phyloP scores from a whole-genome alignment of 2,888 invertebrate species.

The Dryocosmus kuriphilus region DNA sequence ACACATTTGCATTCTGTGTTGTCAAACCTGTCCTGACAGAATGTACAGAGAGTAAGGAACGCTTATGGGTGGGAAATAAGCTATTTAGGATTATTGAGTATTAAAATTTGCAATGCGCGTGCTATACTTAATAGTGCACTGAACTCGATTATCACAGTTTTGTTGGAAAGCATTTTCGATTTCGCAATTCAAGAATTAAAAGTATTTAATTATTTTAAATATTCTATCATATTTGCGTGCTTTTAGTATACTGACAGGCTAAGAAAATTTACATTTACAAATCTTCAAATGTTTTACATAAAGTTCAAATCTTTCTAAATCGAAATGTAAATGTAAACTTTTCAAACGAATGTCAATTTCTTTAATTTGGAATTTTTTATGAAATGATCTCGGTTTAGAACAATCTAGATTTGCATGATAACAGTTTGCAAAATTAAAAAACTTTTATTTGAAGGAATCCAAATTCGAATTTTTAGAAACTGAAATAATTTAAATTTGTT shows the following conservation, averaged over 20 bases:
- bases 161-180: background rate
- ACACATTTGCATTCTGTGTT: slow-evolving; percentile 35
- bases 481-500: too few relatives aligned
- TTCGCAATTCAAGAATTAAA: background rate
- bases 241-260: background rate
- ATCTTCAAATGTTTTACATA: too few relatives aligned
- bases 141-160: slow-evolving; percentile 12
- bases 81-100: slow-evolving; percentile 35
- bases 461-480: too few relatives aligned
- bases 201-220: background rate
- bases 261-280: too few relatives aligned
- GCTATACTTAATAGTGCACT: slow-evolving; percentile 28
- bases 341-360: too few relatives aligned
- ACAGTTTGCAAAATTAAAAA: too few relatives aligned
- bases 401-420: too few relatives aligned
- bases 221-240: background rate
- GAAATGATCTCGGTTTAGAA: too few relatives aligned
- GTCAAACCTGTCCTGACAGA: slow-evolving; percentile 28
- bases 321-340: too few relatives aligned
- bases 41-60: slow-evolving; percentile 14
- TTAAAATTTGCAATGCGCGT: slow-evolving; percentile 8
- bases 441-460: too few relatives aligned
- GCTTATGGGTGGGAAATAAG: slow-evolving; percentile 25
- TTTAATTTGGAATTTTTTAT: too few relatives aligned
- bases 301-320: too few relatives aligned